Percentiles rank a stretch among this genome's conserved stretches.
These are phyloP conservation scores for Caradrina clavipalpis DNA, from an alignment of 2,888 invertebrate species.

Conservation along the genomic window DNA sequence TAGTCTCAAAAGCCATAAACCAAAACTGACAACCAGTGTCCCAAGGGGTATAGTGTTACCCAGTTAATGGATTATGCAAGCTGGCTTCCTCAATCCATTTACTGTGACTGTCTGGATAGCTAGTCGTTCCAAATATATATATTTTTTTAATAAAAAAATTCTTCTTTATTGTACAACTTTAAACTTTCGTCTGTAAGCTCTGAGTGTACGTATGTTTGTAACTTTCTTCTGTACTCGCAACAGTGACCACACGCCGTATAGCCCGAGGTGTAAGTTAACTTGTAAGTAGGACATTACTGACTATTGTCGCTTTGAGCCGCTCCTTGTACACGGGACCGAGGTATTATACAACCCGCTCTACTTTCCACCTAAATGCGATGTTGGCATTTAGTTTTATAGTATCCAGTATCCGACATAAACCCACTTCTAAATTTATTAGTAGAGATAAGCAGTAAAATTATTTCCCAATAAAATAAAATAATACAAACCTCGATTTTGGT, in stretches of 20 bases:
- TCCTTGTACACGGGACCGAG: conserved; percentile 21
- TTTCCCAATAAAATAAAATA: conserved; percentile 22
- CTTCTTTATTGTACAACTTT: neutral
- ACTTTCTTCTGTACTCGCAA: conserved; percentile 18
- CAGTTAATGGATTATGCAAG: no score
- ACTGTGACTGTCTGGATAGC: no score
- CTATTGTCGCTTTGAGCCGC: conserved; percentile 30
- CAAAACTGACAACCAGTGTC: no score
- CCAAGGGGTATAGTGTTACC: no score
- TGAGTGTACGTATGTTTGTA: neutral
- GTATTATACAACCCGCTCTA: conserved; percentile 31
- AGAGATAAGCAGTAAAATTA: conserved; percentile 17
- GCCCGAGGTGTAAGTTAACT: conserved; percentile 11
- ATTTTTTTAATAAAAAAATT: no score
- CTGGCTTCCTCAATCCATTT: no score
- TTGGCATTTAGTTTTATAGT: conserved; percentile 43
- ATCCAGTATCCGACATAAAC: conserved; percentile 2
- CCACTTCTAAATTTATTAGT: conserved; percentile 11
- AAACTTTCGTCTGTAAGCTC: conserved; percentile 11
- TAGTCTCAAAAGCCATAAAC: no score
- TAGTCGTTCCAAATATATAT: no score
- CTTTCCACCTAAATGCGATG: conserved; percentile 34
- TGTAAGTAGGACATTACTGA: conserved; percentile 22
- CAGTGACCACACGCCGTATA: neutral
- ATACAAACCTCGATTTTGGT: conserved; percentile 53